These are phyloP conservation scores for Pterophyllum scalare DNA, from an alignment of 2,113 vertebrate species.

Conservation along the genomic window DNA sequence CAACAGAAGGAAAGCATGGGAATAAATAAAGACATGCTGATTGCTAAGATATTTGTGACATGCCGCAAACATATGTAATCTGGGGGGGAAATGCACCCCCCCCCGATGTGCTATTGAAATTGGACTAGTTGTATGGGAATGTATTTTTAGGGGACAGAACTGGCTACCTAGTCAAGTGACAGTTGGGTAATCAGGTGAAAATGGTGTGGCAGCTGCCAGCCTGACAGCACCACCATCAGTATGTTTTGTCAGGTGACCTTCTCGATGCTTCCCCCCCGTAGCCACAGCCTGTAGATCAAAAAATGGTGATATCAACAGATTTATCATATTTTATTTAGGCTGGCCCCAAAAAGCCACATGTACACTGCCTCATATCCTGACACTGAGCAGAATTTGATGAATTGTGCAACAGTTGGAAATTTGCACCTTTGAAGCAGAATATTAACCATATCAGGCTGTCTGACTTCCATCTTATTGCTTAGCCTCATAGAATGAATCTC, in stretches of 20 bases:
- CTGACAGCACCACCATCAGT: not conserved
- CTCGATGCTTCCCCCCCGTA: not conserved
- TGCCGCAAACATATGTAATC: not conserved
- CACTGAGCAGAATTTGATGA: not conserved
- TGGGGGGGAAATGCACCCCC: not conserved
- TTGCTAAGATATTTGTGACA: not conserved
- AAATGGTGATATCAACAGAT: not conserved
- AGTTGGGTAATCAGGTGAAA: not conserved
- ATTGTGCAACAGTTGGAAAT: no score
- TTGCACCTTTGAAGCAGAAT: not conserved
- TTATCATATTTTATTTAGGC: not conserved
- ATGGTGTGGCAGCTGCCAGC: not conserved
- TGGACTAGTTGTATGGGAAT: not conserved
- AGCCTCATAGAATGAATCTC: not conserved
- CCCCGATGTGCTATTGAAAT: not conserved
- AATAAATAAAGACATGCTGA: not conserved
- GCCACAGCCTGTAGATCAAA: not conserved
- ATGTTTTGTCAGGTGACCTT: not conserved
- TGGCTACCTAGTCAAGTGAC: not conserved
- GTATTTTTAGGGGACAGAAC: not conserved
- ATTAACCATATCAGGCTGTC: not conserved
- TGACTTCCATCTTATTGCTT: not conserved
- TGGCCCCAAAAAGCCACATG: not conserved
- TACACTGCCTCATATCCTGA: not conserved
- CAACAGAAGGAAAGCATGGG: not conserved